Base-by-base conservation (phyloP, 2,888 invertebrate genomes). In the Ashinkailepas kermadecensis region DNA sequence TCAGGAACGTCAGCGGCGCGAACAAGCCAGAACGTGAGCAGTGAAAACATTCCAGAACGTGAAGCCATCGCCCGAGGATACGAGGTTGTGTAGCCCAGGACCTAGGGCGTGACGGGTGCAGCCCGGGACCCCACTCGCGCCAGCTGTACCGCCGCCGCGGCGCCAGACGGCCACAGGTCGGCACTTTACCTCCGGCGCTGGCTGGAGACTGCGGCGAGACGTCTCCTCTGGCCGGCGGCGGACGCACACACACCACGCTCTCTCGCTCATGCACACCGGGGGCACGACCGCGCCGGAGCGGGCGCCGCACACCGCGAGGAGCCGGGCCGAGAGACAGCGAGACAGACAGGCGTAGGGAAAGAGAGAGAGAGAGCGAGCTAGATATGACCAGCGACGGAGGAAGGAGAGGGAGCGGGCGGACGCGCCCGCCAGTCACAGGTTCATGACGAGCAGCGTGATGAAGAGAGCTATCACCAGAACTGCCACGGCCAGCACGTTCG, bases 401-500 rank as follows among this genome's bases (percentile, higher is more conserved):
- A 15, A 59, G 59, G 59, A 59, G 59, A 59, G 59, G 15, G 59
- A 59, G 13, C 59, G 1, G 59, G 59, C 15, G 59, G 15, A 13
- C 13, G 59, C 15, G 59, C 13, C 15, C 54, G 74, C 39, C 39
- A 6, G 74, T 23, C 56, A 74, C 54, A 56, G 56, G 74, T 56
- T 74, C 54, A 74, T 54, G 56, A 74, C 74, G 10, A 74, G 21
- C 82, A 88, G 85, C 78, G 87, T 87, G 84, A 88, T 85, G 82
- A 88, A 85, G 81, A 89, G 85, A 82, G 88, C 88, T 85, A 88
- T 87, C 83, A 88, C 85, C 85, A 88, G 85, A 85, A 88, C 86
- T 85, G 88, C 84, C 82, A 89, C 85, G 81, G 88, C 88, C 84
- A 89, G 85, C 85, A 88, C 86, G 84, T 88, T 87, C 84, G 86